These are phyloP conservation scores for Episyrphus balteatus DNA, from an alignment of 1,140 invertebrate genomes.

Conservation along the genomic window DNA sequence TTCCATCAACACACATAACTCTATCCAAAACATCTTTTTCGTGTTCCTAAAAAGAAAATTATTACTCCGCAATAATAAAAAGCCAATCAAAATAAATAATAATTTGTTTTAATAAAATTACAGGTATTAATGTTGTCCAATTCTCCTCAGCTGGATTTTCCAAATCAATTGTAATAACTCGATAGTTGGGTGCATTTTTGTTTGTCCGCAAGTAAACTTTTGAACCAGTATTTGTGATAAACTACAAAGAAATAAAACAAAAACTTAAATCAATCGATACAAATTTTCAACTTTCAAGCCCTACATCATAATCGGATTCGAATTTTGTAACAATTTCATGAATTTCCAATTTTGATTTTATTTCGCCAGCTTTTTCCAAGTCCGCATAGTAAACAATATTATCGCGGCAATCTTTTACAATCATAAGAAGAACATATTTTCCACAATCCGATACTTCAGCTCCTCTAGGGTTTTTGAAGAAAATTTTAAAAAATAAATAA, in stretches of 20 bases:
- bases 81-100: not conserved
- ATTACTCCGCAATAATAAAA: no score
- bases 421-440: constrained; percentile 69
- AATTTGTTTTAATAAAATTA: constrained; percentile 18
- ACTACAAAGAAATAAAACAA: constrained; percentile 47
- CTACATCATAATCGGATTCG: constrained; percentile 89
- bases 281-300: constrained; percentile 8
- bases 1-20: constrained; percentile 66
- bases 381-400: constrained; percentile 78
- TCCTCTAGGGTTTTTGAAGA: constrained; percentile 43
- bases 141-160: constrained; percentile 60
- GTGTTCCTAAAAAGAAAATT: constrained; percentile 56
- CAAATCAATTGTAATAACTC: constrained; percentile 83
- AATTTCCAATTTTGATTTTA: constrained; percentile 52
- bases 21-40: constrained; percentile 80
- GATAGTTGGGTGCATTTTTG: constrained; percentile 84
- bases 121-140: constrained; percentile 71
- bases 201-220: constrained; percentile 86
- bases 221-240: constrained; percentile 79
- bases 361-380: constrained; percentile 48
- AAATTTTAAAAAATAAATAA: not conserved
- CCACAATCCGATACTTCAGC: constrained; percentile 83
- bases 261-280: not conserved
- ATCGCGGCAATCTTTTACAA: constrained; percentile 75
- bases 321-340: constrained; percentile 76